A percentile compares a stretch with the other conserved stretches of the same genome.
phyloP scores from a whole-genome alignment of 2,113 vertebrate species.

The Neotoma lepida region DNA sequence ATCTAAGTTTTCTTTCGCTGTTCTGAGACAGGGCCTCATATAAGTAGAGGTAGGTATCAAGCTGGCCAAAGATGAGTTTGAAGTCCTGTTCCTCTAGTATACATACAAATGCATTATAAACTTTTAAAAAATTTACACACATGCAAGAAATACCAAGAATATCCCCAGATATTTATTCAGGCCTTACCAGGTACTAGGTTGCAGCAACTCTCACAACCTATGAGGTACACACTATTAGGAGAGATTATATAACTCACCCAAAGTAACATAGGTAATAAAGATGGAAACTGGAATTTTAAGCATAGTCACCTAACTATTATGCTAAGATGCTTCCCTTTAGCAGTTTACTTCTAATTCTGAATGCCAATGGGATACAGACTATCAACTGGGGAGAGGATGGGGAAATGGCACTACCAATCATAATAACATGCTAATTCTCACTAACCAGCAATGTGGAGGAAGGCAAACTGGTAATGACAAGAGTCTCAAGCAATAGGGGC shows the following conservation, averaged over 20 bases:
- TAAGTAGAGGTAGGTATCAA: background rate
- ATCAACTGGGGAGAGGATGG: conserved; percentile 19
- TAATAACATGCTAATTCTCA: background rate
- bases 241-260: background rate
- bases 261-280: conserved; percentile 39
- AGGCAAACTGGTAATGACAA: background rate
- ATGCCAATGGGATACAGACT: background rate
- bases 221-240: conserved; percentile 16
- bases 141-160: background rate
- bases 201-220: background rate
- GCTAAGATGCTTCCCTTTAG: background rate
- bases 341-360: conserved; percentile 10
- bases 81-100: background rate
- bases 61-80: background rate
- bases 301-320: conserved; percentile 18
- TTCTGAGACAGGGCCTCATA: background rate
- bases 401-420: background rate
- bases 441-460: background rate
- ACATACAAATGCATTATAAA: background rate
- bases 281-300: conserved; percentile 34
- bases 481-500: background rate
- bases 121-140: background rate
- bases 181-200: background rate
- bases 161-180: conserved; percentile 33
- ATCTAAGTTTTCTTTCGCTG: background rate